These are phyloP conservation scores for Boloria selene DNA, from an alignment of 2,888 invertebrate genomes.

Conservation along the genomic window DNA sequence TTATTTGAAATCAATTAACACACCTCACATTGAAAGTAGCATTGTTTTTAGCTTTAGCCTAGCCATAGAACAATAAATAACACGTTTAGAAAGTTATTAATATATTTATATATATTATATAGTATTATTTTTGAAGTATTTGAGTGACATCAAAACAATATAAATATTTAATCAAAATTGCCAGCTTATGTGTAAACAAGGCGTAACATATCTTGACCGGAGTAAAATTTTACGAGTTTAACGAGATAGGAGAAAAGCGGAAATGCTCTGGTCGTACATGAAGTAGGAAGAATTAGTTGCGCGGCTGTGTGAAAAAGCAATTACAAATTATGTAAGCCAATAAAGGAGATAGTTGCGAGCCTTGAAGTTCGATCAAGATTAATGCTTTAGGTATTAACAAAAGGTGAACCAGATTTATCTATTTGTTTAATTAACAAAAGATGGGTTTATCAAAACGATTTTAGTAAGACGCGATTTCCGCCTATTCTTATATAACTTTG, in stretches of 20 bases:
- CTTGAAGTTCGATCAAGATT: constrained; percentile 58
- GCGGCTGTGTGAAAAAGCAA: constrained; percentile 69
- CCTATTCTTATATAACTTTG: constrained; percentile 32
- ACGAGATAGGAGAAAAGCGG: constrained; percentile 46
- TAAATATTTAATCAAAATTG: neutral
- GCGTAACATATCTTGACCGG: neutral
- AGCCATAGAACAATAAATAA: neutral
- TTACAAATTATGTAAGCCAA: constrained; percentile 71
- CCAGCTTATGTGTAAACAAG: neutral
- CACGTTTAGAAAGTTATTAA: neutral
- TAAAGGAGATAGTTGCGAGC: constrained; percentile 64
- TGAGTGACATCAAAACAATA: neutral
- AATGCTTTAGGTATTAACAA: constrained; percentile 46
- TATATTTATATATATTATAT: too few relatives aligned
- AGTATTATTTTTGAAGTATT: neutral
- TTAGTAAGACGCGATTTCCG: constrained; percentile 29
- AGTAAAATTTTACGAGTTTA: constrained; percentile 19
- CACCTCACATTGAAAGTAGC: too few relatives aligned
- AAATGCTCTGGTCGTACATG: constrained; percentile 56
- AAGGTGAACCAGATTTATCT: constrained; percentile 45
- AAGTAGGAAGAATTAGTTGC: constrained; percentile 66
- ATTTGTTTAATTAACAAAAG: constrained; percentile 57
- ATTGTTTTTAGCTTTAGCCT: too few relatives aligned
- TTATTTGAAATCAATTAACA: too few relatives aligned
- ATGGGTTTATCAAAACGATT: constrained; percentile 28